These are phyloP conservation scores for Hyphantria cunea DNA, from an alignment of 1,140 invertebrate genomes.

Conservation along the genomic window DNA sequence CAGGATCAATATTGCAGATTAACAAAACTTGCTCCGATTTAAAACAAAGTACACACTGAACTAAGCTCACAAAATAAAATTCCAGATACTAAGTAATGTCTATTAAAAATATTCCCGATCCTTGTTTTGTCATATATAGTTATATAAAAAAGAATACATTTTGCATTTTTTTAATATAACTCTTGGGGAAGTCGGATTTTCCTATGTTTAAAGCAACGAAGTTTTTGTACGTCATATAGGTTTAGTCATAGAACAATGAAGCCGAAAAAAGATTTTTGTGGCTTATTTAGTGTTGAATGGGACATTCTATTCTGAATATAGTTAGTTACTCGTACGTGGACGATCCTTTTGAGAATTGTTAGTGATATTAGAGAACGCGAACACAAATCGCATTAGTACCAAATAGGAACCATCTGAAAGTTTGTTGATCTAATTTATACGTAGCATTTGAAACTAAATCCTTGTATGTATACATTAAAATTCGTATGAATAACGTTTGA, in stretches of 20 bases:
- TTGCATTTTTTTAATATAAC: conserved; percentile 13
- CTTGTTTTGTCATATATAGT: conserved; percentile 1
- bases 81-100: conserved; percentile 8
- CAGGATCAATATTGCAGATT: neutral
- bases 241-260: neutral
- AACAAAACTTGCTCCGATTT: neutral
- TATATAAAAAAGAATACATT: no score
- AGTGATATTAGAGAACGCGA: neutral
- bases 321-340: neutral
- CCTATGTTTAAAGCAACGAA: conserved; percentile 22
- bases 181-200: conserved; percentile 27
- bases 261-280: neutral
- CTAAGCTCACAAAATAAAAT: conserved; percentile 13
- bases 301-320: neutral
- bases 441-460: no score
- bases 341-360: neutral
- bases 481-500: no score
- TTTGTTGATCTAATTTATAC: no score
- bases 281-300: neutral
- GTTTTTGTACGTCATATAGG: conserved; percentile 18
- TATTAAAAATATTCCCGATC: conserved; percentile 14
- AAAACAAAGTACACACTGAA: neutral
- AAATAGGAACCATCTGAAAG: no score
- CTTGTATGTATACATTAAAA: no score
- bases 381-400: no score